Evolutionary conservation across 2,113 vertebrate genomes (phyloP).

Genomic region (Nycticryphes semicollaris): DNA sequence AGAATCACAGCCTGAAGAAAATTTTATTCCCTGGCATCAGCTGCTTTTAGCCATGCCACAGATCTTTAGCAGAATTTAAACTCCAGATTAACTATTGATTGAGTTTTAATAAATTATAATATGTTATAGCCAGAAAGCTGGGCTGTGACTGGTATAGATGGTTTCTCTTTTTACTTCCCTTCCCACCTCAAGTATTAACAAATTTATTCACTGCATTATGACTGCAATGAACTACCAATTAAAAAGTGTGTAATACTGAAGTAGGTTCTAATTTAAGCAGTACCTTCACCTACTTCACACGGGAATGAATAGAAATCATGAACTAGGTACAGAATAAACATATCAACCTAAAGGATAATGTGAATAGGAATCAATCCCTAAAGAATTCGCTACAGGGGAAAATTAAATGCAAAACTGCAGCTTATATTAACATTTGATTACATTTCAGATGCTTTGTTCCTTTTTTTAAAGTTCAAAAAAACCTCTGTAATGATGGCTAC

Average conservation of each 20-base stretch:
- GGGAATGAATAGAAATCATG: not conserved
- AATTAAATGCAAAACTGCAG: not conserved
- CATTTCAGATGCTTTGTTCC: not conserved
- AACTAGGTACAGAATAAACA: constrained; percentile 6
- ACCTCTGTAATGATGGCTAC: not conserved
- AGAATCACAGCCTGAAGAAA: constrained; percentile 70
- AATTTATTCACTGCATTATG: not conserved
- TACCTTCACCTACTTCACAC: not conserved
- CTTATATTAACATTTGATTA: not conserved
- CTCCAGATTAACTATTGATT: constrained; percentile 68
- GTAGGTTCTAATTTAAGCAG: not conserved
- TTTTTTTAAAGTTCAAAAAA: not conserved
- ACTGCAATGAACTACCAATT: not conserved
- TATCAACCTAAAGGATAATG: not conserved
- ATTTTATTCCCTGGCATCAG: constrained; percentile 62
- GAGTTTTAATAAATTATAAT: constrained; percentile 70
- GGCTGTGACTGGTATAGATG: not conserved
- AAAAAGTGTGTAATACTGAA: not conserved
- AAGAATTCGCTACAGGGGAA: not conserved
- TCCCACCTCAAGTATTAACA: not conserved
- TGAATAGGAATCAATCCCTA: not conserved
- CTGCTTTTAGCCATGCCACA: constrained; percentile 52
- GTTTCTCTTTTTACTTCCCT: not conserved
- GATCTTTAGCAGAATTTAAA: constrained; percentile 71
- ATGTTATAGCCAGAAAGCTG: constrained; percentile 11